phyloP scores from a whole-genome alignment of 1,140 invertebrate species.

The Drosophila lini region DNA sequence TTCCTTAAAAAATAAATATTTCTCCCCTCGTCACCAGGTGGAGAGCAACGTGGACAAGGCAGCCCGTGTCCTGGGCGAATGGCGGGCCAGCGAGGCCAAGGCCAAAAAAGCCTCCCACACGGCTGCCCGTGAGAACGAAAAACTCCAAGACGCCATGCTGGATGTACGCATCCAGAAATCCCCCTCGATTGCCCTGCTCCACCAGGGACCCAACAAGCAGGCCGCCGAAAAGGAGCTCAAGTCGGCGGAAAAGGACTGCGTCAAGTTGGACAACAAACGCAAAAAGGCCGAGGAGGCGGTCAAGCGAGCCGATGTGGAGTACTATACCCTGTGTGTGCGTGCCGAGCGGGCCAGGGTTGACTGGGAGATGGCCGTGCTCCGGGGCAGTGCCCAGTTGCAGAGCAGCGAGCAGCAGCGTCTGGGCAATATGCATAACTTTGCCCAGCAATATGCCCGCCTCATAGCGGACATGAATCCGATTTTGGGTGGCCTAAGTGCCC shows the following conservation, averaged over 20 bases:
- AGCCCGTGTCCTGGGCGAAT: slow-evolving; percentile 92
- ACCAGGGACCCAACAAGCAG: slow-evolving; percentile 79
- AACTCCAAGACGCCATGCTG: slow-evolving; percentile 90
- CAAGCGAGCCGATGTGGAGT: slow-evolving; percentile 95
- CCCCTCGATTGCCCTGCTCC: slow-evolving; percentile 85
- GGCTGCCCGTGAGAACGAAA: slow-evolving; percentile 94
- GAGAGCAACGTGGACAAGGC: slow-evolving; percentile 95
- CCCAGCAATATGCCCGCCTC: slow-evolving; percentile 91
- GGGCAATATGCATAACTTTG: slow-evolving; percentile 91
- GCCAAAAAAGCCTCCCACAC: slow-evolving; percentile 93
- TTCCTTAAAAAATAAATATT: not conserved
- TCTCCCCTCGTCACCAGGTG: slow-evolving; percentile 84
- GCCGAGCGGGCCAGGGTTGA: slow-evolving; percentile 95
- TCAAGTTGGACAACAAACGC: slow-evolving; percentile 93
- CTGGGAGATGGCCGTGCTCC: slow-evolving; percentile 95
- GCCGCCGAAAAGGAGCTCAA: slow-evolving; percentile 83
- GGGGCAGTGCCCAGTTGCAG: slow-evolving; percentile 91
- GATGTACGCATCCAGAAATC: slow-evolving; percentile 85
- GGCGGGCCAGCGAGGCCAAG: slow-evolving; percentile 93
- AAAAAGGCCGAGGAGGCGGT: slow-evolving; percentile 95
- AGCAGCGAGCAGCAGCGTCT: slow-evolving; percentile 95
- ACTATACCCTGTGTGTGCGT: slow-evolving; percentile 95
- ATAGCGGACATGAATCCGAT: slow-evolving; percentile 91
- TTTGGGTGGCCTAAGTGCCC: slow-evolving; percentile 85
- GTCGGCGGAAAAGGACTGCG: slow-evolving; percentile 85